These are phyloP conservation scores for Pteruthius melanotis DNA, from an alignment of 2,113 vertebrate species.

Conservation along the genomic window DNA sequence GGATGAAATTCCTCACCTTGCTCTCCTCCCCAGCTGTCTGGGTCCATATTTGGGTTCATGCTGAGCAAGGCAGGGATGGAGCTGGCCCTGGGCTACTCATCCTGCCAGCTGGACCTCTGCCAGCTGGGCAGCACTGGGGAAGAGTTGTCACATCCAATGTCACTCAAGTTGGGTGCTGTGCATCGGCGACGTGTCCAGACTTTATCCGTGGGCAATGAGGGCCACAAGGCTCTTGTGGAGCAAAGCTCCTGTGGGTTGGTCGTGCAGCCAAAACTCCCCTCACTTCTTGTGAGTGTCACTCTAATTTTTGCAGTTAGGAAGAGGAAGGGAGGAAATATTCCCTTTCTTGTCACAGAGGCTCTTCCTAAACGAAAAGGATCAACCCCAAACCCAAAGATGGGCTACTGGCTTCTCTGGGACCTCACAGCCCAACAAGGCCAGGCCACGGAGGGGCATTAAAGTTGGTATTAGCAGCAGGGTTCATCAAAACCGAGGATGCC, in stretches of 20 bases:
- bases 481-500: background rate
- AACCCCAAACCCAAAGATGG: background rate
- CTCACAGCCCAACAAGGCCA: background rate
- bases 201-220: background rate
- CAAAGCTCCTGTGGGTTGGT: background rate
- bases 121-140: background rate
- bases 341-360: fast-evolving
- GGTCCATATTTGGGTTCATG: background rate
- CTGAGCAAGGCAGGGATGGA: background rate
- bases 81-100: background rate
- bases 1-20: fast-evolving
- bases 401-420: background rate
- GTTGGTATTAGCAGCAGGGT: background rate
- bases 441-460: background rate
- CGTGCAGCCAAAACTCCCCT: background rate
- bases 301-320: background rate
- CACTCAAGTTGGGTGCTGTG: background rate
- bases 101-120: background rate
- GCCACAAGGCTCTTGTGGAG: background rate
- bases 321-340: background rate
- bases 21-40: background rate
- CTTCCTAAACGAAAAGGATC: background rate
- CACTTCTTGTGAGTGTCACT: background rate
- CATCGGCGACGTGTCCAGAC: background rate
- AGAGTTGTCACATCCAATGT: background rate